Conservation (phyloP, 2,888 invertebrate species). For the Machimus rusticus region DNA sequence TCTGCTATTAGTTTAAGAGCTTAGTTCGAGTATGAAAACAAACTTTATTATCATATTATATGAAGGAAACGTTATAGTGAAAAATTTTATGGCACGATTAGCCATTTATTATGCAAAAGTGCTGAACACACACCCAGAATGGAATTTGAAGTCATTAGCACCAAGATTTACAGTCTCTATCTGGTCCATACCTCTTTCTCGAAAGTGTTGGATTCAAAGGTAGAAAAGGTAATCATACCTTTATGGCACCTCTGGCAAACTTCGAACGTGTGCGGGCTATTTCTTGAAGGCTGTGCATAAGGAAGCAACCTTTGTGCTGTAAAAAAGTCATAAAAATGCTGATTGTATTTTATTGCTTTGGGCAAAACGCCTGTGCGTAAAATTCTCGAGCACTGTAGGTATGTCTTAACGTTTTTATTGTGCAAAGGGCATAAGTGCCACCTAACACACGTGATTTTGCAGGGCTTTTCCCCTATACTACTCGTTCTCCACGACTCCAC, state of each 20-base stretch:
- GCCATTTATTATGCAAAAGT: background rate
- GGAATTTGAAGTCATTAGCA: background rate
- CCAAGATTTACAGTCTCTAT: background rate
- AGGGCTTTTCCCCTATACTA: background rate
- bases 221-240: background rate
- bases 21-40: background rate
- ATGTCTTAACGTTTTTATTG: background rate
- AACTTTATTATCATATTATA: background rate
- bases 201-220: background rate
- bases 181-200: background rate
- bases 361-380: background rate
- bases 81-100: background rate
- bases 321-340: background rate
- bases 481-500: background rate
- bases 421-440: background rate
- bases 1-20: background rate
- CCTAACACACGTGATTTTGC: background rate
- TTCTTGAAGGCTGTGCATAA: background rate
- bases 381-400: background rate
- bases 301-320: background rate
- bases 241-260: background rate
- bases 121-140: background rate
- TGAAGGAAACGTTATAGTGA: background rate
- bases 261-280: background rate
- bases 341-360: background rate